Evolutionary conservation across 2,113 vertebrate genomes (phyloP), one percentile per base, ranked within the genome.

Genomic region (Zapus hudsonius): DNA sequence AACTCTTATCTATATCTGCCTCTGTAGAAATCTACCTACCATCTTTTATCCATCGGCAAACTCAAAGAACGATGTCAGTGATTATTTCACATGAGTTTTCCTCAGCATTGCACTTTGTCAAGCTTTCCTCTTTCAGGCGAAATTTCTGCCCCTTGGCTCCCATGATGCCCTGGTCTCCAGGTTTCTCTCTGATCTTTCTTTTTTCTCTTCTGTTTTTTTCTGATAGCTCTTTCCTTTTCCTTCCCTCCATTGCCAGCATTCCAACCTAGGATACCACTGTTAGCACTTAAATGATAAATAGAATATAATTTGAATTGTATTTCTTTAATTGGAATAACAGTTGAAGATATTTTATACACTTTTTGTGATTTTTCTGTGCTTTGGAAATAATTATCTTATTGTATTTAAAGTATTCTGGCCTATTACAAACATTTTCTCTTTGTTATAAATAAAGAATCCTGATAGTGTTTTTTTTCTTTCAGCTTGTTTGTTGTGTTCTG

Each of bases 341-440:
- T 57, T 57, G 20, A 52, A 89, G 9, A 20, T 63, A 12, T 85
- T 83, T 59, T 42, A 25, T 29, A 20, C 25, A 75, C 22, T 80
- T 73, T 44, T 64, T 7, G 22, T 61, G 15, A 86, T 27, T 31
- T 63, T 16, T 29, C 33, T 40, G 25, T 42, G 12, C 33, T 52
- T 82, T 76, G 52, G 38, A 90, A 90, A 70, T 76, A 63, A n/a
- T n/a, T n/a, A n/a, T 52, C 73, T 70, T 70, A 47, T 3, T 90
- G 17, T 20, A 81, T 73, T 86, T 78, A 40, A 70, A 76, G 38
- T 19, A 55, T 12, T 33, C 36, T 40, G 27, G 31, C 29, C 44
- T 31, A 70, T 82, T 64, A 90, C 40, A 40, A 69, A 92, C 66
- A 85, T 40, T 64, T 64, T 38, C 3, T 83, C 27, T 83, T 67